These are phyloP conservation scores for Apaloderma vittatum DNA, from an alignment of 2,113 vertebrate species.

Conservation along the genomic window DNA sequence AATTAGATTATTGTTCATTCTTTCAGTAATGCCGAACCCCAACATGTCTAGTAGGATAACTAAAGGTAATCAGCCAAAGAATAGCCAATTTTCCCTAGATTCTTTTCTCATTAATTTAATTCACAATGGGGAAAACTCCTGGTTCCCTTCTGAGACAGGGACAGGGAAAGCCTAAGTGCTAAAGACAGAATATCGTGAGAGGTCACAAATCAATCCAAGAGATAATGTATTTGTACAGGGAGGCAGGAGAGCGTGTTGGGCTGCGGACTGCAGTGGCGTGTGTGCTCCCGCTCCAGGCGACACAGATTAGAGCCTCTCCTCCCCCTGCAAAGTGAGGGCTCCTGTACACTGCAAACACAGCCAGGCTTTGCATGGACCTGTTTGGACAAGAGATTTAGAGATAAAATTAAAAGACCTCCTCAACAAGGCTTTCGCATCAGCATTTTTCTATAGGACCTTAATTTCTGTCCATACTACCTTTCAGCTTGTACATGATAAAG, in stretches of 20 bases:
- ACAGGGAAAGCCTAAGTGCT: not conserved
- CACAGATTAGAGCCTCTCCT: not conserved
- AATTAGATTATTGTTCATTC: slow-evolving; percentile 58
- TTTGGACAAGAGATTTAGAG: not conserved
- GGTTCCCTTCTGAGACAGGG: not conserved
- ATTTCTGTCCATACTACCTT: not conserved
- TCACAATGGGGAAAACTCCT: not conserved
- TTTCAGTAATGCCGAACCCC: slow-evolving; percentile 4
- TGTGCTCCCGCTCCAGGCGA: not conserved
- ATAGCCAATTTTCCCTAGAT: slow-evolving; percentile 17
- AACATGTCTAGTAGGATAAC: not conserved
- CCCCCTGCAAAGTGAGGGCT: not conserved
- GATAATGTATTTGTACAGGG: not conserved
- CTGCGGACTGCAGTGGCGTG: not conserved
- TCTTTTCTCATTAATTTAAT: slow-evolving; percentile 56
- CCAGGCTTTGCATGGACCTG: not conserved
- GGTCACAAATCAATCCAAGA: not conserved
- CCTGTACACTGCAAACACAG: not conserved
- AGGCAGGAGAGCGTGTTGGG: not conserved
- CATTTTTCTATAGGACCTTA: not conserved
- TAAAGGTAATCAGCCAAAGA: slow-evolving; percentile 41
- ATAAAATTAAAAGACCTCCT: not conserved
- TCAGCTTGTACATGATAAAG: not conserved
- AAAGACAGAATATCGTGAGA: not conserved
- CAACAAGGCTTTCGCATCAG: not conserved